These are phyloP conservation scores for Schlechtendalia chinensis DNA, from an alignment of 1,140 invertebrate species.

Conservation along the genomic window DNA sequence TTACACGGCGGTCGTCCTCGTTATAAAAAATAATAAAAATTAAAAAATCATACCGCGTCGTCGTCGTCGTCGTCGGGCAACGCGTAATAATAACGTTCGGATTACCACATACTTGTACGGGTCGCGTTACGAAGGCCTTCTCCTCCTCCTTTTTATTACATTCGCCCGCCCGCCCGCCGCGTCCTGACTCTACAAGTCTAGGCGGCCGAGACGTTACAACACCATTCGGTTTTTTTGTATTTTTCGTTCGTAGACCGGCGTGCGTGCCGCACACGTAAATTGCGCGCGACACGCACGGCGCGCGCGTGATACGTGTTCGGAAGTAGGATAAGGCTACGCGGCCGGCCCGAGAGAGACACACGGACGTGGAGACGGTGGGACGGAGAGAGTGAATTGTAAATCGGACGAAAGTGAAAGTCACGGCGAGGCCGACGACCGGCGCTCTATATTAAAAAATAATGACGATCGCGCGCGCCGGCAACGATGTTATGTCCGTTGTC, in stretches of 20 bases:
- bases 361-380: not conserved
- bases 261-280: not conserved
- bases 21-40: no score
- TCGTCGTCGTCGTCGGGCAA: no score
- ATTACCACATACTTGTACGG: not conserved
- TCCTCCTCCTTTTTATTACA: not conserved
- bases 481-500: no score
- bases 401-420: conserved; percentile 32
- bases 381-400: conserved; percentile 9
- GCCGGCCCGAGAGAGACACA: no score
- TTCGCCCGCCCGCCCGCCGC: not conserved
- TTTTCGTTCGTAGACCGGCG: no score
- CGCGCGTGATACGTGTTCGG: not conserved
- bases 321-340: conserved; percentile 26
- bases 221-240: not conserved
- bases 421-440: conserved; percentile 31
- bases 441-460: not conserved
- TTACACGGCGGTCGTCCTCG: no score
- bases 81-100: no score
- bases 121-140: not conserved
- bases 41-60: no score
- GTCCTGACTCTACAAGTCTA: not conserved
- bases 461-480: not conserved
- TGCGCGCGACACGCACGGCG: not conserved
- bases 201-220: not conserved